Evolutionary conservation across 2,113 vertebrate genomes (phyloP), one percentile per base, ranked within the genome.

Genomic region (Lagopus leucura): DNA sequence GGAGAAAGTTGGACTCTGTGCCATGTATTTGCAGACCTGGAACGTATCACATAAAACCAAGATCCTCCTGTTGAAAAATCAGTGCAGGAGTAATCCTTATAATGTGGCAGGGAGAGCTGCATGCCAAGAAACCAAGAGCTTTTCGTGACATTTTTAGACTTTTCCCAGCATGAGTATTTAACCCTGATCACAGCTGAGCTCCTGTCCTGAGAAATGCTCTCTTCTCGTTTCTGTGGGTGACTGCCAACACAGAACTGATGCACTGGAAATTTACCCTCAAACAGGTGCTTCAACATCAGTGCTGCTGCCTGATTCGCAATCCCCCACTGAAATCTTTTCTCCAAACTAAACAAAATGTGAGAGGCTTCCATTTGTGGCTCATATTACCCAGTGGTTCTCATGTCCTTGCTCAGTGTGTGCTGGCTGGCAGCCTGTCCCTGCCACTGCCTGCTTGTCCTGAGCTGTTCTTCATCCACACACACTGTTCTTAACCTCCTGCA

Each of bases 401-500:
- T 0, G 4, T 14, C 57, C 66, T 25, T 50, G 55, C 58, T 66
- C 8, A 2, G 45, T 3, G 8, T 11, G 36, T 1, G 0, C 60
- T 13, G 38, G 55, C 3, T 8, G n/a, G 42, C 63, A 64, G 15
- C 7, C 1, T 30, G 22, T 6, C 1, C 43, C 77, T 28, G 2
- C 17, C 11, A 36, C 32, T 4, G 22, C 65, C 8, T 69, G 58
- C 22, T 61, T 57, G 13, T 57, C 65, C 81, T 40, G 30, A 74
- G 87, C 81, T 82, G 34, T 13, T 18, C 28, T 48, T 45, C 32
- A 8, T 8, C 40, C 15, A 13, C 30, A 4, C 1, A 0, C 1
- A 0, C 69, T 69, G 24, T 30, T 36, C 76, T 48, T 6, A 21
- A 48, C 25, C 34, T n/a, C 64, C 5, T 27, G 7, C 47, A 14